These are phyloP conservation scores for Benthosema pterotum DNA, from an alignment of 2,797 vertebrate genomes.

Conservation along the genomic window DNA sequence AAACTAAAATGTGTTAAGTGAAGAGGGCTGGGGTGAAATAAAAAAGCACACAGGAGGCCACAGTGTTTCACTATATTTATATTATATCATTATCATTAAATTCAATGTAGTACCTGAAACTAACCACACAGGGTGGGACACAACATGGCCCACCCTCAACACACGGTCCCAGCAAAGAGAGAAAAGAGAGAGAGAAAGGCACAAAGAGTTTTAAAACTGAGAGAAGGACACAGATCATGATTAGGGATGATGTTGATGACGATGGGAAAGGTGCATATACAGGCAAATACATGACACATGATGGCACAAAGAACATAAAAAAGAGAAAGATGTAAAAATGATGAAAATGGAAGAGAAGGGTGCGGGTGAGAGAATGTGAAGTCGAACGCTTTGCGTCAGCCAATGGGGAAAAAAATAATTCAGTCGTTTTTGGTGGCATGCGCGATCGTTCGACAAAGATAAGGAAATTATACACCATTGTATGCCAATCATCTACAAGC, in stretches of 20 bases:
- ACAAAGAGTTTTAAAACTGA: conserved; percentile 72
- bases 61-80: conserved; percentile 84
- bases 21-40: neutral
- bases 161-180: conserved; percentile 81
- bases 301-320: conserved; percentile 10
- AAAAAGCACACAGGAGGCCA: conserved; percentile 40
- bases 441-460: too few relatives aligned
- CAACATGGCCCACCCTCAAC: conserved; percentile 65
- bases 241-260: neutral
- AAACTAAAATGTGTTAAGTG: too few relatives aligned
- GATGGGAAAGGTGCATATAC: conserved; percentile 24
- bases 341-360: neutral
- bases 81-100: conserved; percentile 82
- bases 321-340: conserved; percentile 15
- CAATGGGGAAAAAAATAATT: too few relatives aligned
- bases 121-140: conserved; percentile 75
- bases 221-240: conserved; percentile 46
- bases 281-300: conserved; percentile 33
- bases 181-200: conserved; percentile 76
- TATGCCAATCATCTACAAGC: too few relatives aligned
- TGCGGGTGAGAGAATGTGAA: neutral
- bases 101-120: conserved; percentile 85
- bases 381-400: too few relatives aligned
- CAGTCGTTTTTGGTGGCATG: too few relatives aligned
- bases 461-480: too few relatives aligned